Conservation (phyloP, 2,888 invertebrate genomes). For the Pogonocherus hispidulus region DNA sequence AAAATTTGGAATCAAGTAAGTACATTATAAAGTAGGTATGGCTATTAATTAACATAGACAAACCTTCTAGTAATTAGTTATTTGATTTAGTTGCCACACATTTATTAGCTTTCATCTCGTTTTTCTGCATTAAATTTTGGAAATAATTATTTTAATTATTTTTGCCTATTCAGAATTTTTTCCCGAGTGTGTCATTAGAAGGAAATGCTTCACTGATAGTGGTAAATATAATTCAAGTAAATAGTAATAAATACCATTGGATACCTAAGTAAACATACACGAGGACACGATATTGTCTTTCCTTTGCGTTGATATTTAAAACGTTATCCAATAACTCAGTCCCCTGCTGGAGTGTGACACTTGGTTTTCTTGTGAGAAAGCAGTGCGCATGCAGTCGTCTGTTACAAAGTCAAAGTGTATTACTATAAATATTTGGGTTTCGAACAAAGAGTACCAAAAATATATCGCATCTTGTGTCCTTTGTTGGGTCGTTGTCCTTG, state of each 20-base stretch:
- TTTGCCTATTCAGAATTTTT: not conserved
- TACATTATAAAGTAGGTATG: too few relatives aligned
- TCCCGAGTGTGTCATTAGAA: not conserved
- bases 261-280: not conserved
- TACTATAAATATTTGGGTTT: constrained; percentile 42
- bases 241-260: too few relatives aligned
- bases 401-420: not conserved
- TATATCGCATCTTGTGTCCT: constrained; percentile 24
- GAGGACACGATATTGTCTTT: not conserved
- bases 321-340: not conserved
- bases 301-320: not conserved
- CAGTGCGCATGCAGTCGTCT: not conserved
- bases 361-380: constrained; percentile 11
- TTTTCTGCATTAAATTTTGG: too few relatives aligned
- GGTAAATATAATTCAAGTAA: too few relatives aligned
- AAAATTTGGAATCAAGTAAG: too few relatives aligned
- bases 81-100: too few relatives aligned
- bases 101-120: too few relatives aligned
- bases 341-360: not conserved
- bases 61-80: too few relatives aligned
- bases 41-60: too few relatives aligned
- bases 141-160: too few relatives aligned
- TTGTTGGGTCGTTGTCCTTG: constrained; percentile 18
- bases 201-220: too few relatives aligned
- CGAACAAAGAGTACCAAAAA: constrained; percentile 44